phyloP scores from a whole-genome alignment of 2,888 invertebrate genomes.

The Rhorus exstirpatorius region DNA sequence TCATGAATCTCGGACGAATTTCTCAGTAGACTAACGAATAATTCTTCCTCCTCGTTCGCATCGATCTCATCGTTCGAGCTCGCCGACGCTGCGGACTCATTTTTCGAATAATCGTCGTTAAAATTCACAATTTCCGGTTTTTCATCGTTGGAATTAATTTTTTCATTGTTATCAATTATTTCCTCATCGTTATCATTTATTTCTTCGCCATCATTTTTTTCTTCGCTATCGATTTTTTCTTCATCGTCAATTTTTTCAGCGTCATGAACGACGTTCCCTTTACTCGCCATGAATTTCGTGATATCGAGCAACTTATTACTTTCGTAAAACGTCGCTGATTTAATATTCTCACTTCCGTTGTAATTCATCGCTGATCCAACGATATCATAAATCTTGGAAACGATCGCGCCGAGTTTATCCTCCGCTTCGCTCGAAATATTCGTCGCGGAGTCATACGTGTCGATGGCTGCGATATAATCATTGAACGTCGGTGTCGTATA shows the following conservation, averaged over 20 bases:
- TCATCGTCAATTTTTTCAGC: not conserved
- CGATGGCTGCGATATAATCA: slow-evolving; percentile 70
- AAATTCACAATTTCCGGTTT: not conserved
- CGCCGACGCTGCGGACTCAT: not conserved
- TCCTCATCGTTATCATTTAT: not conserved
- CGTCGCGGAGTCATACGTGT: slow-evolving; percentile 56
- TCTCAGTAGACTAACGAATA: slow-evolving; percentile 65
- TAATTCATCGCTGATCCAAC: slow-evolving; percentile 72
- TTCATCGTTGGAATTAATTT: not conserved
- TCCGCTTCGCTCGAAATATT: slow-evolving; percentile 61
- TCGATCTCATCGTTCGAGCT: slow-evolving; percentile 18
- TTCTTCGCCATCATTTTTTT: not conserved
- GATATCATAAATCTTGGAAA: slow-evolving; percentile 77
- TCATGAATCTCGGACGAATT: slow-evolving; percentile 43
- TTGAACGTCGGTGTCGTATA: slow-evolving; percentile 48
- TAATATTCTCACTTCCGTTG: slow-evolving; percentile 30
- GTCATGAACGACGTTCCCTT: not conserved
- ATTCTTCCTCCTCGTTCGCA: slow-evolving; percentile 52
- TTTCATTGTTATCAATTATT: slow-evolving; percentile 5
- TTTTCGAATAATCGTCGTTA: not conserved
- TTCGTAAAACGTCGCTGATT: slow-evolving; percentile 50
- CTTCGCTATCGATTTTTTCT: not conserved
- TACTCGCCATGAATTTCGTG: slow-evolving; percentile 55
- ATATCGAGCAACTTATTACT: slow-evolving; percentile 54
- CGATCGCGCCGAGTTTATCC: slow-evolving; percentile 72